These are phyloP conservation scores for Probosciger aterrimus DNA, from an alignment of 2,113 vertebrate genomes.

Conservation along the genomic window DNA sequence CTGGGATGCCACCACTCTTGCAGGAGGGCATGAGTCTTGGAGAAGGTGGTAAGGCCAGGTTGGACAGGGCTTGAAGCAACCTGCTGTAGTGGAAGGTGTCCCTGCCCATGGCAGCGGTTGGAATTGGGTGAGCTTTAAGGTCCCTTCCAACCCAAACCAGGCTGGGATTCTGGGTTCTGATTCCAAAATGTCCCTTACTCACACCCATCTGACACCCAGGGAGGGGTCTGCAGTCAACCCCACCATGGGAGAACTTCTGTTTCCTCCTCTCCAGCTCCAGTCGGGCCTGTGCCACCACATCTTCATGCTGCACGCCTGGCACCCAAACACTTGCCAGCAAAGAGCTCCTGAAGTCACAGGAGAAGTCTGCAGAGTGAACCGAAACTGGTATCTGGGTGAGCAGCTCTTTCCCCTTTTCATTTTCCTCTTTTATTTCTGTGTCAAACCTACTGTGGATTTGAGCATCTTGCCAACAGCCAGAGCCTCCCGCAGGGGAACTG, in stretches of 20 bases:
- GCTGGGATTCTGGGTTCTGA: background rate
- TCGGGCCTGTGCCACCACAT: background rate
- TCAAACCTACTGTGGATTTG: accelerated
- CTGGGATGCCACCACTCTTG: background rate
- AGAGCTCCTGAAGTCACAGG: background rate
- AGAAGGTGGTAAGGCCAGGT: background rate
- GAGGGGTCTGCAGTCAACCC: background rate
- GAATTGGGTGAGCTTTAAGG: background rate
- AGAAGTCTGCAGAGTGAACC: background rate
- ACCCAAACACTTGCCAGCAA: background rate
- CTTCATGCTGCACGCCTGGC: background rate
- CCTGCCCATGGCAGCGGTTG: background rate
- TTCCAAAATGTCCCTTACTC: background rate
- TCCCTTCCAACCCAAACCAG: background rate
- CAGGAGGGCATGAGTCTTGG: background rate
- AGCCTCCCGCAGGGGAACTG: background rate
- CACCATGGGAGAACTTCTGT: background rate
- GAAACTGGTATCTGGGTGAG: background rate
- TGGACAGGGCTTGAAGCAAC: background rate
- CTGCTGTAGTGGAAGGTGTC: background rate
- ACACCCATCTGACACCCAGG: background rate
- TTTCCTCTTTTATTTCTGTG: background rate
- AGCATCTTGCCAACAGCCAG: background rate
- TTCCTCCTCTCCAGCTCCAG: background rate
- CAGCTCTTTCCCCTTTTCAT: background rate